Base-by-base conservation (phyloP, 2,797 vertebrate species). In the Strix occidentalis region DNA sequence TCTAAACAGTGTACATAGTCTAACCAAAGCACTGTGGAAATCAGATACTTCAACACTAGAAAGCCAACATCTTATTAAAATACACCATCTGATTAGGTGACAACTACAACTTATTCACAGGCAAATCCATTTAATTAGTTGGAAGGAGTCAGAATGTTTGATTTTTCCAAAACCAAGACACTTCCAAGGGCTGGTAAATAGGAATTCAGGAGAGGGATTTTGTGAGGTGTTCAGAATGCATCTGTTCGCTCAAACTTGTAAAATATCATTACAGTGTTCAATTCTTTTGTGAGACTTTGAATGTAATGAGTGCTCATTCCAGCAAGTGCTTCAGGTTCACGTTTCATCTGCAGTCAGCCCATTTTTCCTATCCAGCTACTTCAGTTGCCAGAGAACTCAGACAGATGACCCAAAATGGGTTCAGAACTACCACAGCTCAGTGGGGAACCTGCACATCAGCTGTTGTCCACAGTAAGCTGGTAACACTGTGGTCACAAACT, bases 81-180 rank as follows among this genome's bases (percentile, higher is more conserved):
- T 82, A 51, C 35, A 35, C 37, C n/a, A 54, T 78, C 83, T 94
- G 92, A 89, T 88, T 90, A 94, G 74, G 77, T 95, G 93, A 61
- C 80, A 91, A 57, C 61, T 78, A 74, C 79, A 63, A 68, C 54
- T 85, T 89, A 83, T 92, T 95, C 89, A 85, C 88, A 39, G 9
- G 46, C 41, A 90, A 95, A 86, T 76, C 50, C 11, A 51, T 91
- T 96, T 93, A 90, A 95, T 93, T 88, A 84, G 57, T 78, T 94
- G 77, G 68, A 95, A 93, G 58, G 72, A 89, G 39, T 90, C n/a
- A 45, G 46, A 54, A 48, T 71, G 74, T 86, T 94, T 95, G 80
- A 88, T 94, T 83, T 83, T 96, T 95, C 65, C 25, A 54, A 86
- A 70, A 81, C 80, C 77, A 51, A 87, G 77, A 19, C 11, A 21